Evolutionary conservation across 2,797 vertebrate species (phyloP).

Genomic region (Syncerus caffer): DNA sequence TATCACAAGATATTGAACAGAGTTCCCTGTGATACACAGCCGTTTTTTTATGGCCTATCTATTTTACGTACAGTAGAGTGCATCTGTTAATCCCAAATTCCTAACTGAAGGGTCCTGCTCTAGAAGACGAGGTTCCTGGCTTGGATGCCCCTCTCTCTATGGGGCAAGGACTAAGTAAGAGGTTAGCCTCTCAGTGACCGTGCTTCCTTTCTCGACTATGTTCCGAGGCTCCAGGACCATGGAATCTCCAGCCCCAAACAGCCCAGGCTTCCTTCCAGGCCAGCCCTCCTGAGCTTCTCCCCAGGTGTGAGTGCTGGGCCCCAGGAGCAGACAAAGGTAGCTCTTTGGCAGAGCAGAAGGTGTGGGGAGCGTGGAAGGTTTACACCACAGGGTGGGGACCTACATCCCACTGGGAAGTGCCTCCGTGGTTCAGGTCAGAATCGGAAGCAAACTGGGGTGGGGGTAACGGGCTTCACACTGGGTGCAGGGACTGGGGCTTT

Average conservation of each 20-base stretch:
- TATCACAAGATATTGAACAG: not conserved
- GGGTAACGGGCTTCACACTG: accelerated
- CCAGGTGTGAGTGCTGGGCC: accelerated
- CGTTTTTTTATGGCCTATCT: accelerated
- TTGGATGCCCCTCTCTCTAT: accelerated
- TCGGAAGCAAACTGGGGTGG: too few species aligned
- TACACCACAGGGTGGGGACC: not conserved
- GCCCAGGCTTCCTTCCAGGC: not conserved
- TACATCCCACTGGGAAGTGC: not conserved
- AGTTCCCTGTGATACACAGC: not conserved
- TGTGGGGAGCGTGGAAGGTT: not conserved
- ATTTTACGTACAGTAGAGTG: accelerated
- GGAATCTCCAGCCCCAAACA: not conserved
- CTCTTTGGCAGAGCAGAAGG: not conserved
- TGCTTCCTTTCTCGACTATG: not conserved
- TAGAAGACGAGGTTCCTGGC: not conserved
- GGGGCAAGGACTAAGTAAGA: not conserved
- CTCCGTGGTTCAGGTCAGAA: not conserved
- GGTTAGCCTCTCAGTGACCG: accelerated
- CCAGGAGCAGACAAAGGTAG: not conserved
- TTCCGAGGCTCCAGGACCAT: not conserved
- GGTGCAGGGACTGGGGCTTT: accelerated
- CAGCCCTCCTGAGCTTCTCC: not conserved
- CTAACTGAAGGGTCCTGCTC: not conserved
- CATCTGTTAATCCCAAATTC: not conserved